Evolutionary conservation across 1,140 invertebrate genomes (phyloP).

Genomic region (Eciton burchellii): DNA sequence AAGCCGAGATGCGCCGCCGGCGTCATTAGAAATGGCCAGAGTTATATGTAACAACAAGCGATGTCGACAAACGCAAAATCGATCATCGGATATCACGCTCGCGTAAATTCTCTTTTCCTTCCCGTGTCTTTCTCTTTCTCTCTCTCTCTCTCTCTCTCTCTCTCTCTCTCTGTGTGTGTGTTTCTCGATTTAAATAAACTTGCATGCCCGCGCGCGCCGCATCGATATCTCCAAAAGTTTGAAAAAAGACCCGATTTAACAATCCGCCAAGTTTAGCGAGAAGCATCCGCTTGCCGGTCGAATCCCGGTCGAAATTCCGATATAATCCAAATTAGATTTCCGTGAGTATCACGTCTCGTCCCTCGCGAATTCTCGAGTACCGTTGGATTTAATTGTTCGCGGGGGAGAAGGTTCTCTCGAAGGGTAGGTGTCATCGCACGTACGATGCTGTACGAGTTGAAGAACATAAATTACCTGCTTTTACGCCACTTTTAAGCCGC

Average conservation of each 20-base stretch:
- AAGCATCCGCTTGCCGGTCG: slow-evolving; percentile 20
- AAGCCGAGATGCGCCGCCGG: slow-evolving; percentile 52
- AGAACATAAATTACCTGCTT: too few relatives aligned
- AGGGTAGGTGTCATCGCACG: too few relatives aligned
- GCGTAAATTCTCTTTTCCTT: background rate
- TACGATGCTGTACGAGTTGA: too few relatives aligned
- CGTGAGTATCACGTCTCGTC: slow-evolving; percentile 1
- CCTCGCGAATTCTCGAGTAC: slow-evolving; percentile 18
- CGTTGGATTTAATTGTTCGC: slow-evolving; percentile 5
- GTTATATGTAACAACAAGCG: slow-evolving; percentile 58
- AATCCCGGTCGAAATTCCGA: slow-evolving; percentile 42
- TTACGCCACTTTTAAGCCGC: too few relatives aligned
- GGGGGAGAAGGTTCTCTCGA: background rate
- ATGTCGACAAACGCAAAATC: slow-evolving; percentile 24
- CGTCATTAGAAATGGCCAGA: slow-evolving; percentile 64
- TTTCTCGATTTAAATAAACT: slow-evolving; percentile 38
- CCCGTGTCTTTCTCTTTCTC: too few relatives aligned
- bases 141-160: too few relatives aligned
- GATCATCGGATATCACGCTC: background rate
- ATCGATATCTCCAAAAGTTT: slow-evolving; percentile 23
- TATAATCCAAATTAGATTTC: slow-evolving; percentile 49
- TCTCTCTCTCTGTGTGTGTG: background rate
- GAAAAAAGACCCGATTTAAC: slow-evolving; percentile 3
- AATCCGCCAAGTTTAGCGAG: background rate
- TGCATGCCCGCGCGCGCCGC: background rate